Base-by-base conservation (phyloP, 2,797 vertebrate species). In the Cuniculus paca region DNA sequence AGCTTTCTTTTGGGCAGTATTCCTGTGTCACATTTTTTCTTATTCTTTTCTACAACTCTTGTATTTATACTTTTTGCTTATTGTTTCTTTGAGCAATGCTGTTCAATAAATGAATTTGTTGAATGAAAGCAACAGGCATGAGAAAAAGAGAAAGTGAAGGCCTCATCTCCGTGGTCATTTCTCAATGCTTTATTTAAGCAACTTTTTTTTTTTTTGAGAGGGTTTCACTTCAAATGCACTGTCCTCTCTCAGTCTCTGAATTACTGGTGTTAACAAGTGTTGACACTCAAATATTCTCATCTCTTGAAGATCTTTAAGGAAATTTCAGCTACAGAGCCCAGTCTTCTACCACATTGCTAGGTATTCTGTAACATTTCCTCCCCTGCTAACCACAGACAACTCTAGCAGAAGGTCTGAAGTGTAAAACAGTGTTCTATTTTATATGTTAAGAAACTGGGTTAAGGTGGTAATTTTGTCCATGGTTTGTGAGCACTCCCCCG, bases 311-410 rank as follows among this genome's bases (percentile, higher is more conserved):
- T 6, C 56, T 86, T 83, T 91, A 39, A 45, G 54, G 31, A 88
- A 88, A 50, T 91, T 84, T 42, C 48, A 78, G 17, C 42, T 42
- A n/a, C 12, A 45, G 50, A 16, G 36, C 65, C 88, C 22, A 28
- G 11, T 48, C 54, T 91, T 56, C 74, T 70, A 16, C 65, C 28
- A 74, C 34, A n/a, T 48, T 4, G 3, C 52, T 78, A 20, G 31
- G 26, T 45, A 6, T n/a, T 58, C 52, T 13, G 54, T 50, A 68
- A 56, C 39, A 56, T 75, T 92, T 95, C 70, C 87, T 96, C 75
- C 19, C 20, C 28, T 34, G 50, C 88, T 90, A 96, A 94, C 72
- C 95, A 92, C 90, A 96, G 82, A 24, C 75, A 91, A 42, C 88
- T 88, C 9, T 20, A 68, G n/a, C 31, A 4, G 39, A 54, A 39